Evolutionary conservation across 1,140 invertebrate species (phyloP), one percentile per base, ranked within the genome.

Genomic region (Subanguina moxae): DNA sequence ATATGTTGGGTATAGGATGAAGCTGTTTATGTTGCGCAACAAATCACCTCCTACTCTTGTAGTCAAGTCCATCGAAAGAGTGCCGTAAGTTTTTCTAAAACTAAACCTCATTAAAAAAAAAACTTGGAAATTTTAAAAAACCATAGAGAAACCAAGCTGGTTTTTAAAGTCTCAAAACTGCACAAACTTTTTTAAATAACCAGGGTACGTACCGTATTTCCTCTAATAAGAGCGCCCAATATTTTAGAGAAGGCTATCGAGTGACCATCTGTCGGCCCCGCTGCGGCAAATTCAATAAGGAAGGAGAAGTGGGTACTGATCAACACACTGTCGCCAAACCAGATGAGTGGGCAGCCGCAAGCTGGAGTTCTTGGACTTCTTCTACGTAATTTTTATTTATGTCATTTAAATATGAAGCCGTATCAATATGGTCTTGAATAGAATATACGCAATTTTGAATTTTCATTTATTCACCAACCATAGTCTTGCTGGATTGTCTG

Each of bases 181-280:
- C 43, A 13, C 11, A 45, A n/a, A 45, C n/a, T 25, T 30, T 27
- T 3, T 30, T 68, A 45, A 64, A 70, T 5, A 66, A 30, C 19
- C n/a, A 45, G 0, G 52, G 64, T 21, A 65, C 13, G 3, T n/a
- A 65, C 17, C 45, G 52, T 45, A 45, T 1, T 70, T 21, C 28
- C 28, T 63, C 11, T 65, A 28, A 63, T 62, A n/a, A n/a, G n/a
- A n/a, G n/a, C n/a, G n/a, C n/a, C n/a, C n/a, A n/a, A 7, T 64
- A 3, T 65, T 78, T 67, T 65, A 82, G 80, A 8, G 73, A 77
- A 17, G 80, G 80, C 38, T 82, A 80, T 58, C 75, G 76, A 38
- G 80, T 82, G n/a, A 82, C 78, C 23, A 82, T 82, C 63, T 82
- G 80, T 56, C 78, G 80, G 9, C 80, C 81, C 9, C 64, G 78